Conservation (phyloP, 2,888 invertebrate genomes). For the Hypselothyrea guttata region DNA sequence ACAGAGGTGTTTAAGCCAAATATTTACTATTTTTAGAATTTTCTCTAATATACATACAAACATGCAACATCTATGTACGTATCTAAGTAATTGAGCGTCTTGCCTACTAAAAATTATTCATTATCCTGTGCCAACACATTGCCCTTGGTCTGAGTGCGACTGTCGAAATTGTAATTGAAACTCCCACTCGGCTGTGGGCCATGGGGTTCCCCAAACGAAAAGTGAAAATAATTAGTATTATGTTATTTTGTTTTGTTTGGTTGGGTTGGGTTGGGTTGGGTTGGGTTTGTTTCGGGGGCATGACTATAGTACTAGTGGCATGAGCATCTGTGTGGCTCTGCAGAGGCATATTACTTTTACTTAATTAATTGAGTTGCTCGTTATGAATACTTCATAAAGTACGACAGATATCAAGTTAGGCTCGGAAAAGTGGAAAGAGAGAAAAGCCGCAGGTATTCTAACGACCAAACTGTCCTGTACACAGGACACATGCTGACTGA, state of each 20-base stretch:
- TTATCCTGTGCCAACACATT: conserved; percentile 43
- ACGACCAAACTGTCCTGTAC: conserved; percentile 25
- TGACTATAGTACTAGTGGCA: background rate
- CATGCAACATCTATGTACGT: too few relatives aligned
- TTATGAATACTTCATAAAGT: conserved; percentile 67
- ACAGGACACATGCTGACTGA: background rate
- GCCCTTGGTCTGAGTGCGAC: conserved; percentile 30
- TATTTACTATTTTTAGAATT: too few relatives aligned
- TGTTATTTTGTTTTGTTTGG: conserved; percentile 43
- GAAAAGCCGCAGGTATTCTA: conserved; percentile 69
- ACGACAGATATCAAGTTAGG: conserved; percentile 46
- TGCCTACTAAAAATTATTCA: conserved; percentile 3
- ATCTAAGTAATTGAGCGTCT: conserved; percentile 1
- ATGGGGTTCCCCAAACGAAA: conserved; percentile 23
- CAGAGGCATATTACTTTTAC: conserved; percentile 51
- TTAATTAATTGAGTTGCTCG: conserved; percentile 76
- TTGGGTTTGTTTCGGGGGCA: background rate
- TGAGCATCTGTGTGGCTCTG: conserved; percentile 4
- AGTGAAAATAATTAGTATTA: conserved; percentile 72
- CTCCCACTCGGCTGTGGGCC: conserved; percentile 11
- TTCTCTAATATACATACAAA: too few relatives aligned
- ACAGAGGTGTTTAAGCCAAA: too few relatives aligned
- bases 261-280: conserved; percentile 27
- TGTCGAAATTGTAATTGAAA: conserved; percentile 57
- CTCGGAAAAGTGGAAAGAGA: background rate